Base-by-base conservation (phyloP, 1,140 invertebrate genomes). In the Asobara japonica region DNA sequence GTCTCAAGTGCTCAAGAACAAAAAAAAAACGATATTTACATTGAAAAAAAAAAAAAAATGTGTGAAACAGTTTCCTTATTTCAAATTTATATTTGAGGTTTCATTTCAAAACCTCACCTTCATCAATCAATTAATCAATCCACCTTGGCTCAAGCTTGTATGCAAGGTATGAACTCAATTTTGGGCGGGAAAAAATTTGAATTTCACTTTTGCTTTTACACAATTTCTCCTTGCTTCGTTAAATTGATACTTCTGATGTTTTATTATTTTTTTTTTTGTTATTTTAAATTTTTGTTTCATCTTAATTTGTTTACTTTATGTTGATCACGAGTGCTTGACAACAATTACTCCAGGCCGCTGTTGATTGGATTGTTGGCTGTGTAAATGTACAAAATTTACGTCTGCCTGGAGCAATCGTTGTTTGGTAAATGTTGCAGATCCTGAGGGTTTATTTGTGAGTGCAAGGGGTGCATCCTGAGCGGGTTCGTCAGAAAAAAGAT, bases 261-360 rank as follows among this genome's bases (percentile, higher is more conserved):
- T n/a, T n/a, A n/a, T n/a, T n/a, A n/a, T n/a, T n/a, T n/a, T n/a
- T n/a, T n/a, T n/a, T n/a, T n/a, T n/a, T n/a, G n/a, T n/a, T n/a
- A n/a, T n/a, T n/a, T n/a, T n/a, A n/a, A n/a, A 45, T 67, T 30
- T 38, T 64, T 64, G 6, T 70, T 64, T 29, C 30, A 7, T 4
- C 48, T 51, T 10, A 10, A 60, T 60, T 60, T 27, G 25, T 60
- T 62, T 29, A 6, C 18, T 45, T 45, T 1, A 45, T 16, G 41
- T 62, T 65, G 84, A 91, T 93, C 91, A 93, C 90, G 92, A 93
- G 76, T 89, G 89, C 83, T 95, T 95, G 60, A 94, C 94, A 65
- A 96, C 94, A 76, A 96, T 96, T 20, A 96, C 94, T 69, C 94
- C 94, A 8, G 94, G 94, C 77, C 94, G 90, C 74, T 93, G 92